Conservation (phyloP, 1,140 invertebrate species). For the Pteromalus puparum region DNA sequence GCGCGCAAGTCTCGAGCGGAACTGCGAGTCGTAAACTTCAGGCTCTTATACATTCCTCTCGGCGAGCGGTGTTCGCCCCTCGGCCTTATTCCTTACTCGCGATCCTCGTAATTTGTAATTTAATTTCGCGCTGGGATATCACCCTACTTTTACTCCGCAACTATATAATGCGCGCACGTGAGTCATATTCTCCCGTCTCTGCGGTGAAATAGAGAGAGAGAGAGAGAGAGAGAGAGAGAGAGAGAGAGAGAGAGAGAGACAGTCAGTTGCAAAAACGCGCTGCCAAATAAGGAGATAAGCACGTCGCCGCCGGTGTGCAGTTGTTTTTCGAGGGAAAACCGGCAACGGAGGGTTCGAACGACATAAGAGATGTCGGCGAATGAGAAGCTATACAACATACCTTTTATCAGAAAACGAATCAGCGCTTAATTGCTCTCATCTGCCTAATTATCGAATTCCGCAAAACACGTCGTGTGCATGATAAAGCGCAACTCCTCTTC, state of each 20-base stretch:
- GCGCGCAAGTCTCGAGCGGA: constrained; percentile 37
- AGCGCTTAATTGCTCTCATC: background rate
- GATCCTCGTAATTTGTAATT: constrained; percentile 60
- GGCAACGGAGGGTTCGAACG: background rate
- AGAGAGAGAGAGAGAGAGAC: background rate
- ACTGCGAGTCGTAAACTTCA: constrained; percentile 55
- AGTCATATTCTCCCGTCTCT: constrained; percentile 21
- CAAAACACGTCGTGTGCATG: too few species aligned
- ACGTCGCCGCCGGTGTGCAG: background rate
- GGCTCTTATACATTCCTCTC: background rate
- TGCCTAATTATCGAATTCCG: background rate
- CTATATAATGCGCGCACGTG: constrained; percentile 27
- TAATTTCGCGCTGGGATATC: constrained; percentile 55
- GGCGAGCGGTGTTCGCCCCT: background rate
- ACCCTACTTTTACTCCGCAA: constrained; percentile 20
- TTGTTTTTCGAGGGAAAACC: background rate
- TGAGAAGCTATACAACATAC: too few species aligned
- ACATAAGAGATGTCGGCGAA: too few species aligned
- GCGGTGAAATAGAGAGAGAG: background rate
- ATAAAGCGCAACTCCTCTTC: background rate
- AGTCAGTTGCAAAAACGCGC: constrained; percentile 32
- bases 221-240: background rate
- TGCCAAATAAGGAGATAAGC: constrained; percentile 29
- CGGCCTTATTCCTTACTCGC: constrained; percentile 1
- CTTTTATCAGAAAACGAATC: too few species aligned